Evolutionary conservation across 2,888 invertebrate species (phyloP).

Genomic region (Incurvaria masculella): DNA sequence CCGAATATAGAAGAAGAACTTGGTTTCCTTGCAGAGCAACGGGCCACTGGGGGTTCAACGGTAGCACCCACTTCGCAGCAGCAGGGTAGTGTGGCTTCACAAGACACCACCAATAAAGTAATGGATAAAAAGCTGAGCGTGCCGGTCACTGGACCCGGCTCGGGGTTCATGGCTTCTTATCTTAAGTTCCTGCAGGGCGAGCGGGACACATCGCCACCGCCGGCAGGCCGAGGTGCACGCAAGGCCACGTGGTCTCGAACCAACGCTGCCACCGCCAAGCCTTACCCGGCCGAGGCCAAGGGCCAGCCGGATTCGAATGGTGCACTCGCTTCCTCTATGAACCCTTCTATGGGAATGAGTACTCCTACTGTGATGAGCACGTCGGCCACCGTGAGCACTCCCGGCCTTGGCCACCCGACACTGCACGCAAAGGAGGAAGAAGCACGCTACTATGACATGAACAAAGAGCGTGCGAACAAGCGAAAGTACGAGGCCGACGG

Average conservation of each 20-base stretch:
- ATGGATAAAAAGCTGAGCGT: conserved; percentile 61
- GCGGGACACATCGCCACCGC: conserved; percentile 77
- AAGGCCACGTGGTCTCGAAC: conserved; percentile 64
- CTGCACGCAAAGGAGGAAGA: conserved; percentile 56
- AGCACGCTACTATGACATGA: conserved; percentile 68
- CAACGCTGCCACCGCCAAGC: conserved; percentile 32
- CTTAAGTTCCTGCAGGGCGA: conserved; percentile 82
- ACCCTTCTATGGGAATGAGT: conserved; percentile 36
- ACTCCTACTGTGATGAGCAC: conserved; percentile 34
- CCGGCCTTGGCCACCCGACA: conserved; percentile 48
- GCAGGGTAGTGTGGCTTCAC: conserved; percentile 46
- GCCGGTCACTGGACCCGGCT: conserved; percentile 59
- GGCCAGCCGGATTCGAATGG: conserved; percentile 44
- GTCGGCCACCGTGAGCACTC: conserved; percentile 34
- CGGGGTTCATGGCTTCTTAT: conserved; percentile 86
- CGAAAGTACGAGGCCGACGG: conserved; percentile 67
- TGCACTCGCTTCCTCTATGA: conserved; percentile 36
- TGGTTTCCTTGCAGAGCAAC: conserved; percentile 70
- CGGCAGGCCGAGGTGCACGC: conserved; percentile 63
- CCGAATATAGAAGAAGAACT: conserved; percentile 88
- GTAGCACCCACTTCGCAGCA: conserved; percentile 53
- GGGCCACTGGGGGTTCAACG: conserved; percentile 48
- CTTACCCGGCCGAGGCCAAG: conserved; percentile 26
- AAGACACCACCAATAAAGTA: conserved; percentile 48
- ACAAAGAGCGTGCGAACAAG: conserved; percentile 70